A percentile compares a stretch with the other conserved stretches of the same genome.
Evolutionary conservation across 2,113 vertebrate genomes (phyloP).

Genomic region (Phrynosoma platyrhinos): DNA sequence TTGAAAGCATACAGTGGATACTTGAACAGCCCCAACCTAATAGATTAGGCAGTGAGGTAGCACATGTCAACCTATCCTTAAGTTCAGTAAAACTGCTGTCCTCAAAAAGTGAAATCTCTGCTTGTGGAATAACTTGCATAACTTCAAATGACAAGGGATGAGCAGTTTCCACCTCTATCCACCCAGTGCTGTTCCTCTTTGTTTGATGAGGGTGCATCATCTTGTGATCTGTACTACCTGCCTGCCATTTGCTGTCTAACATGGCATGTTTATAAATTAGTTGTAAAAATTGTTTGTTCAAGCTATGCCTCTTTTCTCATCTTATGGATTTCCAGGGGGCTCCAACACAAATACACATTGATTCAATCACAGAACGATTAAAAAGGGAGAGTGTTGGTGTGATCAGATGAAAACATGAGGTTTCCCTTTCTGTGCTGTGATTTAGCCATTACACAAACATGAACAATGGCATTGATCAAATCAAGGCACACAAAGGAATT

Average conservation of each 20-base stretch:
- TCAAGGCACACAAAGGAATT: not conserved
- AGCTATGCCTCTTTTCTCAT: too few species aligned
- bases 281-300: not conserved
- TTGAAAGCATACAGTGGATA: conserved; percentile 49
- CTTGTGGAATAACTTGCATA: not conserved
- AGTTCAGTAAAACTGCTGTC: not conserved
- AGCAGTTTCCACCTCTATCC: not conserved
- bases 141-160: not conserved
- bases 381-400: not conserved
- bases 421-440: not conserved
- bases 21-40: conserved; percentile 16
- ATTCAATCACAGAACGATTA: not conserved
- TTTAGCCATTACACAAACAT: not conserved
- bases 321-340: not conserved
- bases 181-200: not conserved
- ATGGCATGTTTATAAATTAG: not conserved
- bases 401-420: not conserved
- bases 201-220: not conserved
- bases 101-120: not conserved
- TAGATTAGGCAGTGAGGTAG: not conserved
- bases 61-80: not conserved
- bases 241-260: not conserved
- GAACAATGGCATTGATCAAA: not conserved
- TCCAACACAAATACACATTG: not conserved
- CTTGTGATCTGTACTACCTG: not conserved